Base-by-base conservation (phyloP, 2,113 vertebrate species). In the Nothobranchius furzeri region DNA sequence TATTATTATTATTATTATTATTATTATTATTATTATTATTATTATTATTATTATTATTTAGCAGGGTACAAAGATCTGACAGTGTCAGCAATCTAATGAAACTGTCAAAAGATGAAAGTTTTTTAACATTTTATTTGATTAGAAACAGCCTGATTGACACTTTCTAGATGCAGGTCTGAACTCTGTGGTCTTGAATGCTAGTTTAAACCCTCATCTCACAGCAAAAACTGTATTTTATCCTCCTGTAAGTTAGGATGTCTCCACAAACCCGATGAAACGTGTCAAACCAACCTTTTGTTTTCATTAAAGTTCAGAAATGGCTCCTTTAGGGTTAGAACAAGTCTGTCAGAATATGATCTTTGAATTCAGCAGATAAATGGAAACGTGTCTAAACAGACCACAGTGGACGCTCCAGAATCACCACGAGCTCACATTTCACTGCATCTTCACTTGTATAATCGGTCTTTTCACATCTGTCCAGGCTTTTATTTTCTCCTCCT, bases 151-250 rank as follows among this genome's bases (percentile, higher is more conserved):
- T 30, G 8, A 30, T 30, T 52, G 12, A 30, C 7, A 62, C 76
- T 84, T 87, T 85, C 65, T 68, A 88, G 83, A 87, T 85, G 82
- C 76, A 79, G 78, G 85, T 86, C 64, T 80, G 76, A 87, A 84
- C 82, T 82, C 71, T n/a, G 70, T 58, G 73, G 81, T 72, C 54
- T 59, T 68, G 73, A 62, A 73, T 72, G 68, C 54, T 13, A 25
- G 45, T 52, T 62, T 81, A 84, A 81, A 30, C 30, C 68, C 64
- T 85, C 54, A 78, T 81, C 86, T 84, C 76, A 42, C 63, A 35
- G 58, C 4, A 30, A 30, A 30, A 30, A 30, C 30, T 30, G 30
- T 4, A 30, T 3, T 30, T 30, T 30, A 30, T 20, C 20, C 20
- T 20, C 20, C 20, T 20, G 20, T 20, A 20, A 75, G 37, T 40